Conservation (phyloP, 2,888 invertebrate species). For the Hydroisotoma schaefferi region DNA sequence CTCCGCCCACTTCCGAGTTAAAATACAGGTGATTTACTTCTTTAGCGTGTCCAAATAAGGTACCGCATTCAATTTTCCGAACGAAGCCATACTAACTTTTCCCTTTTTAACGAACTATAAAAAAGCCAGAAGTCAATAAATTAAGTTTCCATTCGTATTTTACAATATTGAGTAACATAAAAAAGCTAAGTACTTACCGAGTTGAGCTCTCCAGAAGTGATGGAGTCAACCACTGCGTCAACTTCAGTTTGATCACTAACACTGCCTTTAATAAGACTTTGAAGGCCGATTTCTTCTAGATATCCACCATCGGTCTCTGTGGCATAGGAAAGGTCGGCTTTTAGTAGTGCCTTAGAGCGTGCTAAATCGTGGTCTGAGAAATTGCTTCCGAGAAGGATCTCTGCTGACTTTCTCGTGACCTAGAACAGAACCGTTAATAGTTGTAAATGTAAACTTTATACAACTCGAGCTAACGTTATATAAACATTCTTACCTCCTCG, state of each 20-base stretch:
- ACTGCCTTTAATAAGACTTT: conserved; percentile 64
- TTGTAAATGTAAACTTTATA: conserved; percentile 7
- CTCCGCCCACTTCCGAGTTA: no score
- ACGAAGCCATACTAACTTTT: conserved; percentile 74
- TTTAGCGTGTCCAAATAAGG: conserved; percentile 68
- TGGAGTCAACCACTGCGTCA: conserved; percentile 64
- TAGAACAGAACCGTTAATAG: conserved; percentile 24
- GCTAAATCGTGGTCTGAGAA: conserved; percentile 66
- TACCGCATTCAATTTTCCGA: conserved; percentile 73
- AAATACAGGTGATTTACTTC: conserved; percentile 9
- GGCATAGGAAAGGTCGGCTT: conserved; percentile 63
- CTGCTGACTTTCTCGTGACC: conserved; percentile 43
- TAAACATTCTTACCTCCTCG: conserved; percentile 52
- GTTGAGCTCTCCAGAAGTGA: conserved; percentile 66
- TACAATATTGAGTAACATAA: neutral
- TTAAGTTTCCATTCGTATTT: neutral
- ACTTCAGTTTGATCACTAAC: conserved; percentile 59
- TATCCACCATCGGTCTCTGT: conserved; percentile 62
- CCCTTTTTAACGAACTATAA: conserved; percentile 49
- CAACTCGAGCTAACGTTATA: neutral
- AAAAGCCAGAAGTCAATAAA: neutral
- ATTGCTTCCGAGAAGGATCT: conserved; percentile 58
- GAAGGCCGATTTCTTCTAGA: conserved; percentile 65
- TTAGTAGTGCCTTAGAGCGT: conserved; percentile 74
- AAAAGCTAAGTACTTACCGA: conserved; percentile 58